These are phyloP conservation scores for Rhagonycha fulva DNA, from an alignment of 2,888 invertebrate species.

Conservation along the genomic window DNA sequence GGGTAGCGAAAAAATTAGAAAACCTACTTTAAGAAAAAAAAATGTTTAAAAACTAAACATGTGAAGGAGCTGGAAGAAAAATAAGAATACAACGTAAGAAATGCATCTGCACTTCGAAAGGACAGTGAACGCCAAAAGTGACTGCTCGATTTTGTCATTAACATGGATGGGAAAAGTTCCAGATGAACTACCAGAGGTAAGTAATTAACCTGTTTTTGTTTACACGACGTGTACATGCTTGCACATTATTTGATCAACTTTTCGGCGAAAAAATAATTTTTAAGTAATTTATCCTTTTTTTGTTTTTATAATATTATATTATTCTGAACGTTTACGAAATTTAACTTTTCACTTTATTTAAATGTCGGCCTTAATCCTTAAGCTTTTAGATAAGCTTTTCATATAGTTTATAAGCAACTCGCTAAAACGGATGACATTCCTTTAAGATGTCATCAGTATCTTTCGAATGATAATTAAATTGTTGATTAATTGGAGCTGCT, in stretches of 20 bases:
- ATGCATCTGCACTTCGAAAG: slow-evolving; percentile 98
- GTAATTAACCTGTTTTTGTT: slow-evolving; percentile 4
- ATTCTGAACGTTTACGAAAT: neutral
- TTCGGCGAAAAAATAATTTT: neutral
- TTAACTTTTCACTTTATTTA: neutral
- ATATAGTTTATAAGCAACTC: neutral
- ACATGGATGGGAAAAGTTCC: slow-evolving; percentile 99
- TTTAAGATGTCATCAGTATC: neutral
- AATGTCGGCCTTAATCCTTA: neutral
- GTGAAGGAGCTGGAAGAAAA: slow-evolving; percentile 2
- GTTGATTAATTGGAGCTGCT: neutral
- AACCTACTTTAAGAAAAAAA: neutral
- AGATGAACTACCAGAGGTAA: slow-evolving; percentile 91
- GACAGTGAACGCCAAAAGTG: slow-evolving; percentile 91
- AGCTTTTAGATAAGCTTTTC: neutral
- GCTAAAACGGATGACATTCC: neutral
- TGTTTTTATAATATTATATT: no score
- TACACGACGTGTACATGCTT: neutral
- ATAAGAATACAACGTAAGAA: slow-evolving; percentile 28
- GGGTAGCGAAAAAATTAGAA: neutral
- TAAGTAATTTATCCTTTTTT: neutral
- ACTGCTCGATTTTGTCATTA: slow-evolving; percentile 90
- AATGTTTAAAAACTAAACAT: slow-evolving; percentile 10
- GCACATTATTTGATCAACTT: neutral
- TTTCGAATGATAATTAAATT: neutral